A percentile compares a stretch with the other conserved stretches of the same genome.
Conservation (phyloP, 1,140 invertebrate species). For the Drosophila triauraria region DNA sequence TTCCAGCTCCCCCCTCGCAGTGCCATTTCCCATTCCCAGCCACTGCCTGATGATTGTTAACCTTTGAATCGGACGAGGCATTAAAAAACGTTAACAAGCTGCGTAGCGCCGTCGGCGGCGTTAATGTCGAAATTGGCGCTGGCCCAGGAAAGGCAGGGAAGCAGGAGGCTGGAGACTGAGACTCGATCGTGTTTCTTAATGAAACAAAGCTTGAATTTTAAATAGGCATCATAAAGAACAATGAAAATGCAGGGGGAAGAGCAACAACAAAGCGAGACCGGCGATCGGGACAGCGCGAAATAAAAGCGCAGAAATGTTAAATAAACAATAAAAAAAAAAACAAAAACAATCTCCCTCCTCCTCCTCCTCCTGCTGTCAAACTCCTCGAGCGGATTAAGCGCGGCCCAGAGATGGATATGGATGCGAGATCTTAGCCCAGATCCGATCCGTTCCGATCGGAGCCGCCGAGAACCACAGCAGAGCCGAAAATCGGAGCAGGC, state of each 20-base stretch:
- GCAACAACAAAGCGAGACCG: slow-evolving; percentile 69
- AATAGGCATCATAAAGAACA: slow-evolving; percentile 82
- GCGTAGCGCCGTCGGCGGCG: slow-evolving; percentile 79
- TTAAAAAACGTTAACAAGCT: slow-evolving; percentile 82
- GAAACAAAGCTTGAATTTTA: slow-evolving; percentile 83
- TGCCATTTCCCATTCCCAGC: slow-evolving; percentile 18
- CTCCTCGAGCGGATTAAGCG: slow-evolving; percentile 34
- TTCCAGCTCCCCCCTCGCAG: not conserved
- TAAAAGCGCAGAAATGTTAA: slow-evolving; percentile 77
- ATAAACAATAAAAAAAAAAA: slow-evolving; percentile 74
- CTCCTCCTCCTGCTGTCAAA: slow-evolving; percentile 41
- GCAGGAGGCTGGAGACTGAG: not conserved
- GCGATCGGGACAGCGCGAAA: slow-evolving; percentile 44
- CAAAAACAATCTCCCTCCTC: slow-evolving; percentile 29
- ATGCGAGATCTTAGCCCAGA: slow-evolving; percentile 13
- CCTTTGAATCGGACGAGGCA: slow-evolving; percentile 51
- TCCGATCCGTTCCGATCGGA: not conserved
- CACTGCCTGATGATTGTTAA: slow-evolving; percentile 52
- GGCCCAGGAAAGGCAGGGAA: slow-evolving; percentile 40
- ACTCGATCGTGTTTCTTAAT: slow-evolving; percentile 80
- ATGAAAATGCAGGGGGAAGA: slow-evolving; percentile 73
- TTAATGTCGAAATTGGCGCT: slow-evolving; percentile 80
- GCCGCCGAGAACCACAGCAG: not conserved
- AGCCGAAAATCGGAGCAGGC: not conserved
- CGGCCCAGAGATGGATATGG: slow-evolving; percentile 48